Conservation (phyloP, 2,888 invertebrate species). For the Bellardia bayeri region DNA sequence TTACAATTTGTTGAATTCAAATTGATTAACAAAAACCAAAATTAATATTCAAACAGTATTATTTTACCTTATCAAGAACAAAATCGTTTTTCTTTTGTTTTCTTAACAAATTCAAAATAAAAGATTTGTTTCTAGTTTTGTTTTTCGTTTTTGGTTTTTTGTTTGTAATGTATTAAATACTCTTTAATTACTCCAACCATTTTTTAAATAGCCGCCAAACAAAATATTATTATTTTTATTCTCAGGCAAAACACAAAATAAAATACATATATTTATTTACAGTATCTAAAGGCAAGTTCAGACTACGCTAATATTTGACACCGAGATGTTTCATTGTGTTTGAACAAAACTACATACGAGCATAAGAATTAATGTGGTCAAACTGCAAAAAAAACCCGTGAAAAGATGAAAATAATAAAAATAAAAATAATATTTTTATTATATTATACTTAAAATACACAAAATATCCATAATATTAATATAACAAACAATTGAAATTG, state of each 20-base stretch:
- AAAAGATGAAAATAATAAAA: too few relatives aligned
- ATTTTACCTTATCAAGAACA: not conserved
- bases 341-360: too few relatives aligned
- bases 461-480: too few relatives aligned
- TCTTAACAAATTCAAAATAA: slow-evolving; percentile 8
- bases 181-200: slow-evolving; percentile 3
- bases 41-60: not conserved
- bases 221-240: slow-evolving; percentile 4
- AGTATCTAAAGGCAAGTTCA: not conserved
- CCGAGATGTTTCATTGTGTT: too few relatives aligned
- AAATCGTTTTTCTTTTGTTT: not conserved
- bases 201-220: slow-evolving; percentile 25
- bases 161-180: not conserved
- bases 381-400: too few relatives aligned
- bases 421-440: too few relatives aligned
- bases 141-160: not conserved
- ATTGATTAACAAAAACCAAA: not conserved
- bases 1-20: not conserved
- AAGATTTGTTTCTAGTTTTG: not conserved
- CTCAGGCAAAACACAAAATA: not conserved
- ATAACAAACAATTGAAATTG: too few relatives aligned
- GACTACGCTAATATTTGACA: too few relatives aligned
- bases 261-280: not conserved
- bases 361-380: too few relatives aligned
- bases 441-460: too few relatives aligned